Base-by-base conservation (phyloP, 2,113 vertebrate species). In the Elanus axillaris region DNA sequence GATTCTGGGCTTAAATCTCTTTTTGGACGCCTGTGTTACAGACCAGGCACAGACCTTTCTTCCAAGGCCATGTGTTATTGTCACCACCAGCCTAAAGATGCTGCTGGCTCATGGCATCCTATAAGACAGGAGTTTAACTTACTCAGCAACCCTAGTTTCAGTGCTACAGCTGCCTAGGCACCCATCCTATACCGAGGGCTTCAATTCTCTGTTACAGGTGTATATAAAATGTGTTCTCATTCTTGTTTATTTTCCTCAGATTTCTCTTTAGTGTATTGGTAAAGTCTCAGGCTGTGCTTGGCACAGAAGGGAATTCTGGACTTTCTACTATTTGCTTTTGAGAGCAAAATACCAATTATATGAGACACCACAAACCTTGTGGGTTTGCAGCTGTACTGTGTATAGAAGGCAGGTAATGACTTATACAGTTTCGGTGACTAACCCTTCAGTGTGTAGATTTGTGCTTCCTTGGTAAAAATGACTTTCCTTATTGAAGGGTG, bases 131-230 rank as follows among this genome's bases (percentile, higher is more conserved):
- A 31, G 40, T 72, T 86, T 34, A 62, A n/a, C 17, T 83, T 40
- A 19, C 21, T 75, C 21, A 36, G 43, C 16, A 86, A 31, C 18
- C 18, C 63, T 7, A 36, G 17, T 79, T 48, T 56, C 75, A 66
- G 34, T 77, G 45, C 50, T 87, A 0, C 52, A 76, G 23, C 59
- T 52, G 53, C 45, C 31, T 73, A 48, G 42, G 62, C 72, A 86
- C 0, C 50, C 34, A 18, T 38, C 16, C 32, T 63, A 4, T 26
- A 0, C 0, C 20, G 21, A 68, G 19, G 25, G 19, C 38, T 91
- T 89, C 26, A 58, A 2, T 62, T 86, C 32, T 90, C 14, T 64
- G 53, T 56, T 53, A 22, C 10, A 48, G 10, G 7, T 42, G 13
- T 53, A 9, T 7, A 7, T 34, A 43, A 79, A 92, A 48, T 5